These are phyloP conservation scores for Solenopsis fugax DNA, from an alignment of 1,140 invertebrate species.

Conservation along the genomic window DNA sequence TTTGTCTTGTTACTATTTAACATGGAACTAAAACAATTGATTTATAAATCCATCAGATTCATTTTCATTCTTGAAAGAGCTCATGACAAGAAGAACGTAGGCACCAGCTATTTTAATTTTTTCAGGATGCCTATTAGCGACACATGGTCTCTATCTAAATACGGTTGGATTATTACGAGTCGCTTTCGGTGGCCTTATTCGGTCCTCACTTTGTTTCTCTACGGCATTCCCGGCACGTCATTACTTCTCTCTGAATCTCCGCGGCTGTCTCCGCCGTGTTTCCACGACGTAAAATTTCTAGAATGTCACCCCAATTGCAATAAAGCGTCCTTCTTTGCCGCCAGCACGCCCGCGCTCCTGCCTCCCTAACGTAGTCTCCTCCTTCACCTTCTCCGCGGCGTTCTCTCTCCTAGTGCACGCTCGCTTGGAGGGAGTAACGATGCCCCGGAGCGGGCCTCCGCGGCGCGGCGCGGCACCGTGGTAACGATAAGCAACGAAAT, in stretches of 20 bases:
- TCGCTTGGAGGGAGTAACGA: slow-evolving; percentile 84
- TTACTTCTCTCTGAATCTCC: slow-evolving; percentile 54
- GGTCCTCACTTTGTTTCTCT: slow-evolving; percentile 10
- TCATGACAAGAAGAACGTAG: background rate
- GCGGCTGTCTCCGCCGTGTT: slow-evolving; percentile 36
- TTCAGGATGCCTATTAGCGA: background rate
- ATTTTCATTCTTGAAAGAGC: background rate
- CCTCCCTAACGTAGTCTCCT: slow-evolving; percentile 52
- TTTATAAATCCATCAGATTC: background rate
- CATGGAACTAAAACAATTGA: background rate
- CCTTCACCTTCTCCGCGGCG: slow-evolving; percentile 43
- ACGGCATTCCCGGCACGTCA: slow-evolving; percentile 32
- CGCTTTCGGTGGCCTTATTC: slow-evolving; percentile 31
- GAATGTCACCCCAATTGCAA: slow-evolving; percentile 65
- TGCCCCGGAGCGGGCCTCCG: slow-evolving; percentile 81
- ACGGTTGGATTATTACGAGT: slow-evolving; percentile 27
- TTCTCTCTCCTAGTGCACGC: slow-evolving; percentile 68
- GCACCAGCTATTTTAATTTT: too few relatives aligned
- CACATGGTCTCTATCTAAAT: background rate
- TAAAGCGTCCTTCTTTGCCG: slow-evolving; percentile 64
- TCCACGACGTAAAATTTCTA: slow-evolving; percentile 57
- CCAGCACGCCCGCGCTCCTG: slow-evolving; percentile 24
- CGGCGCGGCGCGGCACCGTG: slow-evolving; percentile 79
- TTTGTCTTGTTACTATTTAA: background rate
- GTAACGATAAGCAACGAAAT: slow-evolving; percentile 87